Percentiles rank a stretch among this genome's conserved stretches.
These are phyloP conservation scores for Xiphorhynchus elegans DNA, from an alignment of 2,113 vertebrate species.

Conservation along the genomic window DNA sequence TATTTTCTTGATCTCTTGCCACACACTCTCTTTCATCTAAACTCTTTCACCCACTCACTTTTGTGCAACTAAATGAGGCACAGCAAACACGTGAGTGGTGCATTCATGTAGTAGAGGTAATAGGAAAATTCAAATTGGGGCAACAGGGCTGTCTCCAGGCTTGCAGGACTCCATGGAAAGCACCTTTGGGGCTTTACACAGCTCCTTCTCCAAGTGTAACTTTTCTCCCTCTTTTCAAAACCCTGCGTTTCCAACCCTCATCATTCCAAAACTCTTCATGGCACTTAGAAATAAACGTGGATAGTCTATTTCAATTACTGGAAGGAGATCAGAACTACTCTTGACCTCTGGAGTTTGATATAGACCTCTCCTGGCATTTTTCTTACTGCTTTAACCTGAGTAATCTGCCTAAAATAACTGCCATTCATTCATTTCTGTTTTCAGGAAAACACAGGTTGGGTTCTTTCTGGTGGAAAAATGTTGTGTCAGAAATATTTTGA, in stretches of 20 bases:
- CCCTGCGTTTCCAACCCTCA: not conserved
- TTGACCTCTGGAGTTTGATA: not conserved
- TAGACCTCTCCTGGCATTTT: not conserved
- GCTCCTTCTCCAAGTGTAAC: not conserved
- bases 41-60: constrained; percentile 63
- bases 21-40: constrained; percentile 62
- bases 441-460: not conserved
- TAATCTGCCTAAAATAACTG: not conserved
- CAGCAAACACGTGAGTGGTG: constrained; percentile 8
- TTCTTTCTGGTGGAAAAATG: constrained; percentile 1
- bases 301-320: not conserved
- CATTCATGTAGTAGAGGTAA: not conserved
- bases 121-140: not conserved
- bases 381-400: not conserved
- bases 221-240: not conserved
- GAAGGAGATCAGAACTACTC: not conserved
- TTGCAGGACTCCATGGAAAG: not conserved
- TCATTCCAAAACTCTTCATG: not conserved
- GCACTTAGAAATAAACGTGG: not conserved
- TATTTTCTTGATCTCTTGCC: constrained; percentile 67
- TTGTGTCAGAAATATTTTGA: constrained; percentile 59
- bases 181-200: not conserved
- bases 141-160: not conserved
- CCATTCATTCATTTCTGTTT: not conserved
- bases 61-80: constrained; percentile 56